These are phyloP conservation scores for Crenuchus spilurus DNA, from an alignment of 2,797 vertebrate species.

Conservation along the genomic window DNA sequence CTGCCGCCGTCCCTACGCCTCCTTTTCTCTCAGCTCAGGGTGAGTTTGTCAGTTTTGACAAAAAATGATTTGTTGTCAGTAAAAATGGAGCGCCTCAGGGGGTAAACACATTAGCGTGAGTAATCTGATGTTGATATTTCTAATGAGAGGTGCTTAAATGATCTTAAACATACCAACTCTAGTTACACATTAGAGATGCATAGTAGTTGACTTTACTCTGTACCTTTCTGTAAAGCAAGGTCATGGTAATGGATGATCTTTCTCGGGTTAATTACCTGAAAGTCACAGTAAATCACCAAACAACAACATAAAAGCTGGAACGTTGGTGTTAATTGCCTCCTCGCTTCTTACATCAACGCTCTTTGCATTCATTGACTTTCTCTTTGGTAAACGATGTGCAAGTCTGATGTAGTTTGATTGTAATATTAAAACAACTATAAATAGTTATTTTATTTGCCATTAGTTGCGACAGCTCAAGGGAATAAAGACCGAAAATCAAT, in stretches of 20 bases:
- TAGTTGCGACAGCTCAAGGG: constrained; percentile 18
- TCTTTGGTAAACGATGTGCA: background rate
- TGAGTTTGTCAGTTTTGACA: constrained; percentile 67
- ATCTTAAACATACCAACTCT: constrained; percentile 71
- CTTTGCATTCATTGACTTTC: background rate
- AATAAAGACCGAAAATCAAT: constrained; percentile 36
- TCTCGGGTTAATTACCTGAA: constrained; percentile 49
- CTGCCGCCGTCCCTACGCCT: constrained; percentile 54
- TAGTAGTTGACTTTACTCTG: constrained; percentile 43
- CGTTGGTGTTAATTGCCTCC: background rate
- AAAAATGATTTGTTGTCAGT: constrained; percentile 74
- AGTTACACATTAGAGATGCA: constrained; percentile 52
- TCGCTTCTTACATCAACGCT: background rate
- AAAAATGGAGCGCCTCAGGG: constrained; percentile 67
- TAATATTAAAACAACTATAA: constrained; percentile 27
- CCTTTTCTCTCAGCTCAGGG: constrained; percentile 54
- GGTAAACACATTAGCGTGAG: constrained; percentile 73
- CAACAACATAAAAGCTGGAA: constrained; percentile 11
- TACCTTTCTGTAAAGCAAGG: constrained; percentile 54
- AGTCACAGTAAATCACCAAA: constrained; percentile 29
- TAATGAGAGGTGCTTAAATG: constrained; percentile 74
- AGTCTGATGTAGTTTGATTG: constrained; percentile 4
- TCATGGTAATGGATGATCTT: constrained; percentile 47
- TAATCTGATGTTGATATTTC: constrained; percentile 78
- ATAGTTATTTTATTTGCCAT: constrained; percentile 32